Base-by-base conservation (phyloP, 2,113 vertebrate genomes). In the Mustela nigripes region DNA sequence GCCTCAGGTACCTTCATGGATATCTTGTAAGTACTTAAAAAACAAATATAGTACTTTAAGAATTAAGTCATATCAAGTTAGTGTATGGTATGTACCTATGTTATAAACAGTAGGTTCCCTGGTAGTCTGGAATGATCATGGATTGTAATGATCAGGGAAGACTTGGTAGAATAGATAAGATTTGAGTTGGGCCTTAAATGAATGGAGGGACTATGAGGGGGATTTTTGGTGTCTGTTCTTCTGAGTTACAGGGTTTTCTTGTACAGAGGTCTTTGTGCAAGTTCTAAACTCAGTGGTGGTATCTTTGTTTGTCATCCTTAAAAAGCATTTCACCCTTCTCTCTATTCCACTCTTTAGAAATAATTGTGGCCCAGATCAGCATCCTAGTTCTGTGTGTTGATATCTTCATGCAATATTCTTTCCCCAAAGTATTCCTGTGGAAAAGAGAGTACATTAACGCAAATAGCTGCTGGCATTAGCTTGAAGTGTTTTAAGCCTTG, bases 401-500 rank as follows among this genome's bases (percentile, higher is more conserved):
- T 74, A 69, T 62, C 76, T 60, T 69, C 60, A n/a, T 92, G 69
- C 4, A 60, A 21, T 60, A 4, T 69, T 95, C 84, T 36, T 67
- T 31, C n/a, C 12, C 19, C 33, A n/a, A 58, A 60, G 36, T 58
- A 33, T 87, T 74, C 53, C 48, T 81, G 31, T 94, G 53, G 74
- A 81, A 42, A 85, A 73, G 63, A 86, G 56, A 67, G 65, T 82
- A 60, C 31, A 31, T 91, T 82, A 82, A 81, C 63, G 36, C 48
- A 39, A 60, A 11, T 28, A 71, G 50, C 39, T 84, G 24, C 33
- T 85, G n/a, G 21, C 63, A 56, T 91, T 86, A 79, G 56, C 31
- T 86, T 86, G 53, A 90, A 94, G 56, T 85, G 45, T 73, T 73
- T 93, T 80, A 80, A 96, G 7, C 48, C 26, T 79, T 62, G 45